Percentiles rank a stretch among this genome's conserved stretches.
phyloP scores from a whole-genome alignment of 2,113 vertebrate genomes.

The Microtus pennsylvanicus region DNA sequence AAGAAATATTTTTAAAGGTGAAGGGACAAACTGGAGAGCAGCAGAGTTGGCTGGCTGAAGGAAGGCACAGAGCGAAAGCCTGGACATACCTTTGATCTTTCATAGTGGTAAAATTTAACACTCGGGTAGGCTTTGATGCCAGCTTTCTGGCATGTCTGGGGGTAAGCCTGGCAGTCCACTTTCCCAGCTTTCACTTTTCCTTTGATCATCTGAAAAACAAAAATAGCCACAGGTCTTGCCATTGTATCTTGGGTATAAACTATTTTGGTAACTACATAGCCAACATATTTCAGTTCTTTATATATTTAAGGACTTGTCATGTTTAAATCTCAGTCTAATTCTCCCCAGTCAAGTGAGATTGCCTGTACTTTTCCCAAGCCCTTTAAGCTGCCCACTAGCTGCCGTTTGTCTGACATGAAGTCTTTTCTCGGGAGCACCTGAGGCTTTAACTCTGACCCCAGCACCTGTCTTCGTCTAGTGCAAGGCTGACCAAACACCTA shows the following conservation, averaged over 20 bases:
- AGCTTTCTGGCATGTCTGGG: slow-evolving; percentile 92
- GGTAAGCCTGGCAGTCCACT: slow-evolving; percentile 95
- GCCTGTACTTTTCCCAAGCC: neutral
- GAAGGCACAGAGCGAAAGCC: neutral
- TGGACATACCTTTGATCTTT: slow-evolving; percentile 88
- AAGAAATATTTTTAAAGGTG: neutral
- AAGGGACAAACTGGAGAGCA: neutral
- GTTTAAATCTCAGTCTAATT: slow-evolving; percentile 12
- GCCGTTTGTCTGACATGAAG: neutral
- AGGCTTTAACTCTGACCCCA: neutral
- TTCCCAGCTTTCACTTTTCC: slow-evolving; percentile 95
- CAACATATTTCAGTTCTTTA: slow-evolving; percentile 27
- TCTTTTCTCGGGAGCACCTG: neutral
- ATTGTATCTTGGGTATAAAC: slow-evolving; percentile 36
- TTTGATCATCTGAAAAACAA: slow-evolving; percentile 90
- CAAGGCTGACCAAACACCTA: neutral
- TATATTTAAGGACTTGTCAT: neutral
- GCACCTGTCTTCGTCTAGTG: neutral
- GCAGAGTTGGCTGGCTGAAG: neutral
- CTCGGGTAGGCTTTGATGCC: slow-evolving; percentile 95
- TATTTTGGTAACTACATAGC: slow-evolving; percentile 32
- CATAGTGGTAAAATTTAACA: slow-evolving; percentile 92
- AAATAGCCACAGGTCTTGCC: neutral
- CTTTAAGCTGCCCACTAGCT: neutral
- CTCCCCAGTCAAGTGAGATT: neutral